These are phyloP conservation scores for Phocoena phocoena DNA, from an alignment of 2,113 vertebrate species.

Conservation along the genomic window DNA sequence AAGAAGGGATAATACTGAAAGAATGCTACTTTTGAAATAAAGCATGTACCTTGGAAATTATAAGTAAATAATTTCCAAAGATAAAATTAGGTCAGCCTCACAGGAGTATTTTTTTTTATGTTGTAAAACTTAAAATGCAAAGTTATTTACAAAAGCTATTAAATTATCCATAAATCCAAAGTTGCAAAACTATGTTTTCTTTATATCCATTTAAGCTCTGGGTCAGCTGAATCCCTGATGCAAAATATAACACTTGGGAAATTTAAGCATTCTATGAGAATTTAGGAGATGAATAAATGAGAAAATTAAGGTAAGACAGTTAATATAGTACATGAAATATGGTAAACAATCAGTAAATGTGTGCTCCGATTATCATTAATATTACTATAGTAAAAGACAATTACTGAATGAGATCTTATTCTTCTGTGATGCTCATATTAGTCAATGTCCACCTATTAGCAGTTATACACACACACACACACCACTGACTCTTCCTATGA, in stretches of 20 bases:
- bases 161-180: conserved; percentile 21
- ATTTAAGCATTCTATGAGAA: conserved; percentile 1
- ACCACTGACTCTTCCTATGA: not conserved
- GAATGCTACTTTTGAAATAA: not conserved
- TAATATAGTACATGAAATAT: not conserved
- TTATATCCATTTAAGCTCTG: not conserved
- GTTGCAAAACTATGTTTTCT: conserved; percentile 17
- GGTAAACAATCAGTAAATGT: not conserved
- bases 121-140: not conserved
- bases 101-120: not conserved
- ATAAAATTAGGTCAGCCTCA: not conserved
- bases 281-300: not conserved
- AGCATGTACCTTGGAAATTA: not conserved
- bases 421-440: not conserved
- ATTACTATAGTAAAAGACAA: not conserved
- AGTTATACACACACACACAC: not conserved
- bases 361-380: not conserved
- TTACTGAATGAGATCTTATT: not conserved
- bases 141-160: not conserved
- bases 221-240: not conserved
- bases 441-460: not conserved
- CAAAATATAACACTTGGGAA: conserved; percentile 7
- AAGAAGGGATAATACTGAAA: not conserved
- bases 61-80: not conserved
- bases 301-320: not conserved